phyloP scores from a whole-genome alignment of 2,888 invertebrate genomes.

The Megamerina dolium region DNA sequence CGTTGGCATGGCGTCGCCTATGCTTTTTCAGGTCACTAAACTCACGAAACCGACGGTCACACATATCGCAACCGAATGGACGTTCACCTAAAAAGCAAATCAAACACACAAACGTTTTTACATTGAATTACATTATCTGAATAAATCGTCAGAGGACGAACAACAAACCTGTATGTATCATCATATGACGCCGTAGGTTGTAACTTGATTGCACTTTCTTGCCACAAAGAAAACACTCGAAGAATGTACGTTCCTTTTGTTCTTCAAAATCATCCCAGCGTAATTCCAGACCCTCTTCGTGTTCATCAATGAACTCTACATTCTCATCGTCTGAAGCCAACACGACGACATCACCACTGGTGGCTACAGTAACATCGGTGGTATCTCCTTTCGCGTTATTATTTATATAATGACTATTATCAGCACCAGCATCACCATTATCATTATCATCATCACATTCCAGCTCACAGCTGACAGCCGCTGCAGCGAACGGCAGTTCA shows the following conservation, averaged over 20 bases:
- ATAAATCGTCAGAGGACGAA: no score
- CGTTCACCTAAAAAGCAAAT: conserved; percentile 38
- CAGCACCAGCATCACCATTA: conserved; percentile 10
- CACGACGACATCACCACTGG: conserved; percentile 17
- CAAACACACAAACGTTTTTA: not conserved
- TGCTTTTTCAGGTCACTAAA: conserved; percentile 48
- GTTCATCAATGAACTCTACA: conserved; percentile 24
- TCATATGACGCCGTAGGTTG: conserved; percentile 47
- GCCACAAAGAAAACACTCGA: conserved; percentile 45
- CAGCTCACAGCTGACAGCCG: conserved; percentile 31
- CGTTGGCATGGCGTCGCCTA: conserved; percentile 39
- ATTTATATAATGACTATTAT: conserved; percentile 4
- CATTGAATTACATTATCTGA: not conserved
- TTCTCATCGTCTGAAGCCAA: conserved; percentile 22
- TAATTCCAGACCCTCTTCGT: conserved; percentile 25
- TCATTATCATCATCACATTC: conserved; percentile 24
- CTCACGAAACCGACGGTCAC: conserved; percentile 46
- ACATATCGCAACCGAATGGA: conserved; percentile 46
- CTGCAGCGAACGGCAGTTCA: conserved; percentile 23
- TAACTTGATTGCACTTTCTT: conserved; percentile 47
- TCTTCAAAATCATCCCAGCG: conserved; percentile 36
- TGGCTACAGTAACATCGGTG: not conserved
- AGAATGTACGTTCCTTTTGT: conserved; percentile 39
- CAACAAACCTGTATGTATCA: conserved; percentile 46
- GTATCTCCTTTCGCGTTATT: not conserved